Conservation (phyloP, 2,113 vertebrate genomes). For the Callionymus lyra region DNA sequence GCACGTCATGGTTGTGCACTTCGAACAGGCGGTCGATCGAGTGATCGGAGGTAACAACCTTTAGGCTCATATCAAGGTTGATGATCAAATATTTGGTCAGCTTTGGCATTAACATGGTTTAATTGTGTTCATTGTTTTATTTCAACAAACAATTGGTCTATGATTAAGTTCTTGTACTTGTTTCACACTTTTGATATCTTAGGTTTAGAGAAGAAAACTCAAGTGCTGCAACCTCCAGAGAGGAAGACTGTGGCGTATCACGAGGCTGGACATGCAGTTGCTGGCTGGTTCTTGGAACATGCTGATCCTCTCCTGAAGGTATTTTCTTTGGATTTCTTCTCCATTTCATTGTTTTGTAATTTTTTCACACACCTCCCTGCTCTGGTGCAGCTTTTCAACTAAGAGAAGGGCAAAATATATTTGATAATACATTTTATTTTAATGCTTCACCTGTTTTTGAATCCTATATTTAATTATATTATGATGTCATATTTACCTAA, state of each 20-base stretch:
- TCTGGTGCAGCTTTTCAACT: background rate
- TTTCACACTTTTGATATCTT: background rate
- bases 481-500: too few species aligned
- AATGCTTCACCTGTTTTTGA: too few species aligned
- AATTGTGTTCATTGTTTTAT: background rate
- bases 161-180: background rate
- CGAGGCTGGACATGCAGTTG: conserved; percentile 86
- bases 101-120: background rate
- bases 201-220: conserved; percentile 94
- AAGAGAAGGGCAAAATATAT: too few species aligned
- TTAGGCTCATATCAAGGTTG: background rate
- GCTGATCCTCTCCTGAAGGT: conserved; percentile 95
- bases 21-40: conserved; percentile 90
- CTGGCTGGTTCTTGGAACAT: conserved; percentile 91
- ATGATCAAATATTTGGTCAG: background rate
- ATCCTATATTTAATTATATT: too few species aligned
- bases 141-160: background rate
- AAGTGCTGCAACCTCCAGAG: conserved; percentile 86
- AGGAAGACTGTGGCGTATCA: conserved; percentile 90
- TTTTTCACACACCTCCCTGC: background rate
- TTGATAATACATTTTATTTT: background rate
- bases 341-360: background rate
- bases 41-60: conserved; percentile 79
- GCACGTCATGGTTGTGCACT: conserved; percentile 70
- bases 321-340: background rate